Evolutionary conservation across 2,888 invertebrate genomes (phyloP).

Genomic region (Ornithoptera priamus): DNA sequence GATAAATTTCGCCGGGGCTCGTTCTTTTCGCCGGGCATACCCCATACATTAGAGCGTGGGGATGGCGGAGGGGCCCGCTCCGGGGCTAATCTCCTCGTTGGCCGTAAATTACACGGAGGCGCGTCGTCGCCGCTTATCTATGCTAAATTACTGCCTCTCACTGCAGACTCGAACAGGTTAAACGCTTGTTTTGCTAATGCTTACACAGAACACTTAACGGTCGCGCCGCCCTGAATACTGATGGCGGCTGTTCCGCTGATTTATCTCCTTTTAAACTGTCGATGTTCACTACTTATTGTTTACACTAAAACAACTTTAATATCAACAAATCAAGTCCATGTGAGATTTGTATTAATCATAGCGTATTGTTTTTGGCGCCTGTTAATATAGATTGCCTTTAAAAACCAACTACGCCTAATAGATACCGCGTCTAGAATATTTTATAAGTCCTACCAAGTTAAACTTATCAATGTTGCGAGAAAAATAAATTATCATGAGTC

Average conservation of each 20-base stretch:
- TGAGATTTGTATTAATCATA: too few species aligned
- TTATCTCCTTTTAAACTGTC: slow-evolving; percentile 32
- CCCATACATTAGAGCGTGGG: slow-evolving; percentile 32
- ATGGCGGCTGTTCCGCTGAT: slow-evolving; percentile 35
- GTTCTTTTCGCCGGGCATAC: slow-evolving; percentile 30
- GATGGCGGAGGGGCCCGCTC: slow-evolving; percentile 29
- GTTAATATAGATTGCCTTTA: too few species aligned
- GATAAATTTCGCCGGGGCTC: slow-evolving; percentile 15
- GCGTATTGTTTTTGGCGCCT: too few species aligned
- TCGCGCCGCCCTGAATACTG: slow-evolving; percentile 40
- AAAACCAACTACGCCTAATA: too few species aligned
- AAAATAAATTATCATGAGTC: too few species aligned
- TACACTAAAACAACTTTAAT: too few species aligned
- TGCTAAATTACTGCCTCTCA: slow-evolving; percentile 52
- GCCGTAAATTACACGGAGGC: slow-evolving; percentile 46
- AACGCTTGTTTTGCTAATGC: slow-evolving; percentile 45
- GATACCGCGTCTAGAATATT: too few species aligned
- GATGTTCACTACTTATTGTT: too few species aligned
- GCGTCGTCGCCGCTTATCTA: slow-evolving; percentile 52
- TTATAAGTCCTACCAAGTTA: too few species aligned
- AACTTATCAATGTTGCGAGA: too few species aligned
- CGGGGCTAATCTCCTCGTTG: slow-evolving; percentile 41
- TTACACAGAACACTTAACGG: slow-evolving; percentile 36
- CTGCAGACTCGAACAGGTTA: slow-evolving; percentile 46
- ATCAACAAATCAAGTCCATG: too few species aligned